These are phyloP conservation scores for Lithobius niger DNA, from an alignment of 1,140 invertebrate genomes.

Conservation along the genomic window DNA sequence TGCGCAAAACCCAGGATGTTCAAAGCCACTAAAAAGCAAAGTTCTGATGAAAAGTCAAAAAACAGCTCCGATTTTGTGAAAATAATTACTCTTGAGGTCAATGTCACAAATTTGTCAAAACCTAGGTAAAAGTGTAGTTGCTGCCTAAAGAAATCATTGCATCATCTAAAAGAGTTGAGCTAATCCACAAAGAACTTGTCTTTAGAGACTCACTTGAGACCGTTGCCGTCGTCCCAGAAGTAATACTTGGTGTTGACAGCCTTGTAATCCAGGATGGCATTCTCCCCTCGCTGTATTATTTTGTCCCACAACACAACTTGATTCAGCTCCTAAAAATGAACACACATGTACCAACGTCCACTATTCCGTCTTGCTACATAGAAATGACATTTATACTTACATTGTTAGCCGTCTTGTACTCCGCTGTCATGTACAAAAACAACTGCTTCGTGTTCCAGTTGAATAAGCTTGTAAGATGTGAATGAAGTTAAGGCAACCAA, in stretches of 20 bases:
- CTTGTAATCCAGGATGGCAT: conserved; percentile 77
- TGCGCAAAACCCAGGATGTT: too few relatives aligned
- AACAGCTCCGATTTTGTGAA: too few relatives aligned
- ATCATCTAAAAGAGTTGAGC: too few relatives aligned
- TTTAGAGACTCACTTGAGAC: conserved; percentile 65
- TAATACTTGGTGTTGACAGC: conserved; percentile 98
- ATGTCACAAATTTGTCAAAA: too few relatives aligned
- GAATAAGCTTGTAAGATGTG: conserved; percentile 72
- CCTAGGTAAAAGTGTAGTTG: too few relatives aligned
- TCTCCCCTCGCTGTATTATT: conserved; percentile 87
- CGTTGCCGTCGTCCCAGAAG: conserved; percentile 98
- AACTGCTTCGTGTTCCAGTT: conserved; percentile 99
- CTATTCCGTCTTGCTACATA: too few relatives aligned
- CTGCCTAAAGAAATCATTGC: too few relatives aligned
- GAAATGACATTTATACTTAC: conserved; percentile 19
- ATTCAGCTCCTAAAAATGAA: conserved; percentile 42
- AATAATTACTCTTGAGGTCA: too few relatives aligned
- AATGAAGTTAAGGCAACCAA: conserved; percentile 43
- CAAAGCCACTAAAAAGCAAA: too few relatives aligned
- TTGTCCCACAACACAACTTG: conserved; percentile 96
- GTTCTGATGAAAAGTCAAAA: too few relatives aligned
- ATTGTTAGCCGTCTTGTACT: conserved; percentile 84
- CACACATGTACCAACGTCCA: too few relatives aligned
- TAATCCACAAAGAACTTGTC: too few relatives aligned
- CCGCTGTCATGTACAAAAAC: conserved; percentile 91